Evolutionary conservation across 2,888 invertebrate species (phyloP).

Genomic region (Andrena bucephala): DNA sequence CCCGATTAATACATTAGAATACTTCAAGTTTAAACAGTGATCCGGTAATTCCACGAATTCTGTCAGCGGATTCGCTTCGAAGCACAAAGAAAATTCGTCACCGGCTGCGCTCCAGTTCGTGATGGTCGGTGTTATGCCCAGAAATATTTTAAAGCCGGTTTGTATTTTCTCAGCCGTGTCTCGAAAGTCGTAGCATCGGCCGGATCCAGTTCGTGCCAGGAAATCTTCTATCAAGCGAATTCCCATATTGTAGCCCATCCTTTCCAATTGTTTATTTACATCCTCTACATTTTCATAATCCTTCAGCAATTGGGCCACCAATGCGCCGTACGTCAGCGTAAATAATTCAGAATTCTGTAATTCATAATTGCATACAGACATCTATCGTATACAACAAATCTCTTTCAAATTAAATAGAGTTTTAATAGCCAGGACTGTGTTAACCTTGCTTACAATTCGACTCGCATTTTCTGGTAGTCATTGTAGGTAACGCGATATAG

Average conservation of each 20-base stretch:
- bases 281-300: constrained; percentile 99
- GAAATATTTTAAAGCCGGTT: constrained; percentile 87
- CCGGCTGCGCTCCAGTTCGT: constrained; percentile 97
- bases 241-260: constrained; percentile 99
- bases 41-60: constrained; percentile 99
- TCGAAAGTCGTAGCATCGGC: constrained; percentile 96
- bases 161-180: constrained; percentile 99
- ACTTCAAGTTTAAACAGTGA: constrained; percentile 92
- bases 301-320: constrained; percentile 98
- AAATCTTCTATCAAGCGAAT: constrained; percentile 99
- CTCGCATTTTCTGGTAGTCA: background rate
- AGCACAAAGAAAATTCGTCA: constrained; percentile 98
- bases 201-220: constrained; percentile 95
- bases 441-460: constrained; percentile 33
- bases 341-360: constrained; percentile 97
- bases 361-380: background rate
- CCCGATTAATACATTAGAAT: constrained; percentile 97
- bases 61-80: constrained; percentile 97
- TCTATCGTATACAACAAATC: background rate
- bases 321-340: constrained; percentile 98
- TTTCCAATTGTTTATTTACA: constrained; percentile 98
- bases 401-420: background rate
- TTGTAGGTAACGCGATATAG: background rate
- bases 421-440: background rate
- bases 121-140: constrained; percentile 96